Base-by-base conservation (phyloP, 37 sponge, comb jelly and placozoan species). In the Crambe crambe region DNA sequence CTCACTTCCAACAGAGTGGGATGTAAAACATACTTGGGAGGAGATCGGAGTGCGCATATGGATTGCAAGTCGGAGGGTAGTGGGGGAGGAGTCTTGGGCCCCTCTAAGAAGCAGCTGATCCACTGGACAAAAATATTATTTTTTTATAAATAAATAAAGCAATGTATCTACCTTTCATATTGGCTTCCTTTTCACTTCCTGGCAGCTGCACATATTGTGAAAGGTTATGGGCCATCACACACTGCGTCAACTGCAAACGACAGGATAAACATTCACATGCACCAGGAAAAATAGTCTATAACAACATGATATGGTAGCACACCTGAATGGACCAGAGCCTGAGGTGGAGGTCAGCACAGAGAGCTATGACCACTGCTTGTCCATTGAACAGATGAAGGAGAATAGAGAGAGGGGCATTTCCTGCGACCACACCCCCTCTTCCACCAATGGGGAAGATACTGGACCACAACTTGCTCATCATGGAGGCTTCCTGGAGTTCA, bases 271-370 rank as follows among this genome's bases (percentile, higher is more conserved):
- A 35, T n/a, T n/a, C n/a, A n/a, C n/a, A n/a, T n/a, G n/a, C n/a
- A n/a, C n/a, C n/a, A n/a, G n/a, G n/a, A n/a, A n/a, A n/a, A n/a
- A n/a, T n/a, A n/a, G n/a, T 62, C 17, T 54, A 18, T 54, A 54
- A 10, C 10, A 47, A 12, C 6, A 47, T 6, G 51, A 15, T 12
- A 6, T 47, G 18, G 3, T 56, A 0, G 2, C 81, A 23, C 15
- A 87, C 87, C 76, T 87, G 75, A 22, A 35, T 29, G 0, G 87
- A 67, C 87, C 87, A 87, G 1, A 87, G 70, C 43, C 76, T 80
- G 29, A 87, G 76, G 2, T 60, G 41, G 31, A 87, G 61, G 66
- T 81, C 87, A 30, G 42, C 17, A 62, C 82, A 80, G 42, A 87
- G 75, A 22, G 82, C 76, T 2, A 87, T 29, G 8, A 87, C 54